These are phyloP conservation scores for Dicaeum eximium DNA, from an alignment of 2,113 vertebrate genomes.

Conservation along the genomic window DNA sequence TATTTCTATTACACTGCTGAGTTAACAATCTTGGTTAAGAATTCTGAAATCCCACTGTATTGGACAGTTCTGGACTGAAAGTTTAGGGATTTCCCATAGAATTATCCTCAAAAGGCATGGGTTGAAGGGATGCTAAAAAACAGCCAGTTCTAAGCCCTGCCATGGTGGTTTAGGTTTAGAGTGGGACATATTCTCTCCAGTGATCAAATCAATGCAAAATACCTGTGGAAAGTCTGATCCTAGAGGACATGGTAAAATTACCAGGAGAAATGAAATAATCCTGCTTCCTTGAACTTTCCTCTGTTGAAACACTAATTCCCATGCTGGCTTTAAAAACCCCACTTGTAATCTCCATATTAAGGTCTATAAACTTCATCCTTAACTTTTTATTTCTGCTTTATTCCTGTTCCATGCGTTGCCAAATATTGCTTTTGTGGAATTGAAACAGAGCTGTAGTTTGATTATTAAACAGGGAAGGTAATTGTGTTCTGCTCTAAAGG, in stretches of 20 bases:
- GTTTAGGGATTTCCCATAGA: not conserved
- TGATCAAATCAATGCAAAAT: not conserved
- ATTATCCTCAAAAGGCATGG: not conserved
- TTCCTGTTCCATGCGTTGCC: not conserved
- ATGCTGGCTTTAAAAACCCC: not conserved
- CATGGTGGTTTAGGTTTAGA: not conserved
- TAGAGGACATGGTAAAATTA: not conserved
- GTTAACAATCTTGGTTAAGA: not conserved
- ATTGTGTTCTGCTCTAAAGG: not conserved
- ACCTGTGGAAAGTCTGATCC: not conserved
- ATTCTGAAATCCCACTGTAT: not conserved
- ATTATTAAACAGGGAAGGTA: slow-evolving; percentile 18
- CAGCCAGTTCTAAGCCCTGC: no score
- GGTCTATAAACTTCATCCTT: slow-evolving; percentile 12
- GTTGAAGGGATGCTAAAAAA: not conserved
- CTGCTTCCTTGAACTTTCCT: not conserved
- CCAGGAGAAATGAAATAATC: not conserved
- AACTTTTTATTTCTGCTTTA: slow-evolving; percentile 41
- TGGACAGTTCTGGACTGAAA: not conserved
- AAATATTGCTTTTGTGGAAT: slow-evolving; percentile 56
- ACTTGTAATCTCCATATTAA: not conserved
- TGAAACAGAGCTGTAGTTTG: slow-evolving; percentile 3
- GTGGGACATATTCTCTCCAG: not conserved
- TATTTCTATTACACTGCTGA: not conserved
- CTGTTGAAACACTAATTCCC: not conserved